Evolutionary conservation across 2,797 vertebrate genomes (phyloP), one percentile per base, ranked within the genome.

Genomic region (Nannoperca obscura): DNA sequence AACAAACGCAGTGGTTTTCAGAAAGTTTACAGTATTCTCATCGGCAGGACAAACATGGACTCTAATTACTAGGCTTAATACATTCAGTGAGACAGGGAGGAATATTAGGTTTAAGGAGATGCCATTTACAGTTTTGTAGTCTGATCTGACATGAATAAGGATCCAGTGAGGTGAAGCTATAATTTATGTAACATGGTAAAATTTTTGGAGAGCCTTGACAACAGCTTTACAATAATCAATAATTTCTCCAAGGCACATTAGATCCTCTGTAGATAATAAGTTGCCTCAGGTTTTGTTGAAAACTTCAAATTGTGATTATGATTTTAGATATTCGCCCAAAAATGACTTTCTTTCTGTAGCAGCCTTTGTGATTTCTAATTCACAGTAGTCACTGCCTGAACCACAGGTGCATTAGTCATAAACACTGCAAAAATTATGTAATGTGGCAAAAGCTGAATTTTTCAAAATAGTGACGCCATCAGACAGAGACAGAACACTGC

Each of bases 381-480:
- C n/a, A 60, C 52, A 74, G 60, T 30, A 47, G 14, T 60, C 49
- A 7, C 65, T 53, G 66, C 42, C 40, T 74, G 80, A 76, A 71
- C 71, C 32, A 52, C 70, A 58, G 53, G 30, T 32, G 71, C 17
- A 80, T 87, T 81, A 84, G 80, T 87, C 77, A 69, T 67, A 66
- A 76, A 71, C 27, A 71, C 66, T 71, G 78, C 76, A 83, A 78
- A 81, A 81, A 55, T 77, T 74, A 76, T 78, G 83, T 65, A 80
- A 87, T 47, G 50, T 64, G 30, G 66, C 9, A 59, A 42, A 44
- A 67, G 57, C 36, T 66, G 68, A 75, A 70, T 36, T 73, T 62
- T 78, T 30, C 17, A 58, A 38, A 36, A 57, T 58, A 36, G 58
- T 80, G 69, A 78, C 10, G 52, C 55, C 49, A 60, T 38, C 15